Conservation (phyloP, 2,888 invertebrate genomes). For the Dicycla oo region DNA sequence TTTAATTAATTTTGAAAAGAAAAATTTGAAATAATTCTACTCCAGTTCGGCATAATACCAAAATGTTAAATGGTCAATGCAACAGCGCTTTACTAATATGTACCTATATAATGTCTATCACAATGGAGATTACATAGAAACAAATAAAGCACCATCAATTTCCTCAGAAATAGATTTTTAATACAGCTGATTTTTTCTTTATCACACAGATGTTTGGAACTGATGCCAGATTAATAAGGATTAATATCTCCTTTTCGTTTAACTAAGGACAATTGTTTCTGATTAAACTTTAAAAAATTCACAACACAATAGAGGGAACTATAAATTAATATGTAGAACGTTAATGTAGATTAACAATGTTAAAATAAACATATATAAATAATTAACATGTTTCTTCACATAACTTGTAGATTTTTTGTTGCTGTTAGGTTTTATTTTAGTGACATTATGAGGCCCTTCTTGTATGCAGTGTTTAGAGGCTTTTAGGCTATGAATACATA, state of each 20-base stretch:
- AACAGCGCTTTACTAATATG: slow-evolving; percentile 32
- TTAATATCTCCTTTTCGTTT: too few species aligned
- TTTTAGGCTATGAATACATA: too few species aligned
- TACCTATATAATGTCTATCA: slow-evolving; percentile 33
- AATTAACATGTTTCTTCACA: background rate
- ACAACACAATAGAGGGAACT: slow-evolving; percentile 19
- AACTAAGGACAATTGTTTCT: too few species aligned
- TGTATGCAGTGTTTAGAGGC: background rate
- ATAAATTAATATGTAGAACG: slow-evolving; percentile 7
- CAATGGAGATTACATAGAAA: slow-evolving; percentile 27
- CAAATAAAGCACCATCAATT: slow-evolving; percentile 44
- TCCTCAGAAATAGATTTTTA: slow-evolving; percentile 16
- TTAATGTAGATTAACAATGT: slow-evolving; percentile 17
- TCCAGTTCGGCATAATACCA: slow-evolving; percentile 15
- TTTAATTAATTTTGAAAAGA: slow-evolving; percentile 19
- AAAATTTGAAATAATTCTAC: slow-evolving; percentile 10
- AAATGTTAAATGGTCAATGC: slow-evolving; percentile 43
- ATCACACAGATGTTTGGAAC: background rate
- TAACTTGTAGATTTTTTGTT: background rate
- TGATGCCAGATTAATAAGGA: background rate
- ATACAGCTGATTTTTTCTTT: slow-evolving; percentile 4
- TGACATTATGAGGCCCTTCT: background rate
- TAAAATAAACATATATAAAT: slow-evolving; percentile 18
- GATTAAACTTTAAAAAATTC: slow-evolving; percentile 1
- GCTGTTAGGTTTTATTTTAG: background rate